Evolutionary conservation across 2,113 vertebrate genomes (phyloP), one percentile per base, ranked within the genome.

Genomic region (Lophura nycthemera): DNA sequence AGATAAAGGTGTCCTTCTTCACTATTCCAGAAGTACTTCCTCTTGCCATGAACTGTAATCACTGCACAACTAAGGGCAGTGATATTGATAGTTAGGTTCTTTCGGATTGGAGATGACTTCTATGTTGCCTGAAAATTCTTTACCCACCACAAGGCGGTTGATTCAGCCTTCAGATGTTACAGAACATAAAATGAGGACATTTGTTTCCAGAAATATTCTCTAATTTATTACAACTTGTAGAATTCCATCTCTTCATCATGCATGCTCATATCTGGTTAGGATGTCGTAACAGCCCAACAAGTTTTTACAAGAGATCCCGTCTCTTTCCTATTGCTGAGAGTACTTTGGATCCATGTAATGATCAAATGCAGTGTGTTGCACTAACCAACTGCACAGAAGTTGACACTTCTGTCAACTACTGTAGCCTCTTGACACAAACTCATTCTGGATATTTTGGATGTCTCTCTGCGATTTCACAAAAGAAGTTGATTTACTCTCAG

Each of bases 391-490:
- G n/a, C 56, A 70, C 25, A 59, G 42, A 60, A 92, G n/a, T 20
- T 40, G 25, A 63, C 61, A 54, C 64, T 70, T 77, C 0, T 73
- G 48, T 45, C 78, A 76, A 48, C 48, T 42, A 21, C 59, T 65
- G 48, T 38, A 70, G 76, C 52, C 43, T 76, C 66, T 63, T 1
- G 0, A 27, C 57, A 50, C 27, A 80, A 85, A 63, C 8, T 36
- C 18, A 40, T 59, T n/a, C 17, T 8, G 12, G 15, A 15, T 38
- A 27, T 17, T 27, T 18, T 25, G 21, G 59, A 56, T 34, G 88
- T 74, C 64, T 88, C 63, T 94, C 76, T 20, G 63, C 64, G 71
- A 56, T 83, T 90, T 89, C 92, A 86, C 52, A 74, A 95, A 94
- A 88, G 48, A 85, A 80, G 65, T 2, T 14, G 36, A 34, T 66